Evolutionary conservation across 1,140 invertebrate species (phyloP).

Genomic region (Plectus sambesii): DNA sequence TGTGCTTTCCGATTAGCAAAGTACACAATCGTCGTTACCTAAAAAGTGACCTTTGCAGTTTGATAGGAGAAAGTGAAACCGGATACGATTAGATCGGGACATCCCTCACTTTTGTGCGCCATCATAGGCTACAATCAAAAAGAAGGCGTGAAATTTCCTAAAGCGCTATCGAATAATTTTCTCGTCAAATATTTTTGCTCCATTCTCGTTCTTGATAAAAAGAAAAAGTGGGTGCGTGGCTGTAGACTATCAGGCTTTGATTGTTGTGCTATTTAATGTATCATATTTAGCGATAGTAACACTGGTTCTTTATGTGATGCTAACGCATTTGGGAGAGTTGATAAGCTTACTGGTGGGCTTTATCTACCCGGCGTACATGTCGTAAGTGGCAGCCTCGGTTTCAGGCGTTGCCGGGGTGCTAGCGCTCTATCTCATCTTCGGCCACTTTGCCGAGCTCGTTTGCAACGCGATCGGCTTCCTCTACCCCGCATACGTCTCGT

Average conservation of each 20-base stretch:
- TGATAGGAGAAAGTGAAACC: neutral
- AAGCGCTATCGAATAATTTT: conserved; percentile 1
- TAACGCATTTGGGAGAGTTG: neutral
- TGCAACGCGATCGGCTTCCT: conserved; percentile 90
- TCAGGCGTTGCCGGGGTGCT: conserved; percentile 53
- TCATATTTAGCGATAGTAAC: neutral
- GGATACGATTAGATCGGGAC: too few relatives aligned
- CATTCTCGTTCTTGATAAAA: too few relatives aligned
- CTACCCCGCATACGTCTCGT: conserved; percentile 85
- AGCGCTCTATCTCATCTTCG: conserved; percentile 76
- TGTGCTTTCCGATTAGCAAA: conserved; percentile 11
- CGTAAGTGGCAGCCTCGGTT: conserved; percentile 10
- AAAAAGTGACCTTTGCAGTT: conserved; percentile 10
- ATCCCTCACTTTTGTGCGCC: too few relatives aligned
- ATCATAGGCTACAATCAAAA: neutral
- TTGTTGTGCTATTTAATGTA: neutral
- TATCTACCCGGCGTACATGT: conserved; percentile 20
- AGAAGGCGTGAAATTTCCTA: neutral
- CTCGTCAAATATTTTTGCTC: too few relatives aligned
- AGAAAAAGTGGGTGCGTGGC: too few relatives aligned
- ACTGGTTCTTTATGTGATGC: neutral
- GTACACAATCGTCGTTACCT: too few relatives aligned
- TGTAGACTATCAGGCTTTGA: too few relatives aligned
- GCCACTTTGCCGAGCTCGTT: conserved; percentile 81
- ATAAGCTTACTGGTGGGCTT: neutral